A percentile compares a stretch with the other conserved stretches of the same genome.
Evolutionary conservation across 2,113 vertebrate genomes (phyloP).

Genomic region (Motacilla tschutschensis): DNA sequence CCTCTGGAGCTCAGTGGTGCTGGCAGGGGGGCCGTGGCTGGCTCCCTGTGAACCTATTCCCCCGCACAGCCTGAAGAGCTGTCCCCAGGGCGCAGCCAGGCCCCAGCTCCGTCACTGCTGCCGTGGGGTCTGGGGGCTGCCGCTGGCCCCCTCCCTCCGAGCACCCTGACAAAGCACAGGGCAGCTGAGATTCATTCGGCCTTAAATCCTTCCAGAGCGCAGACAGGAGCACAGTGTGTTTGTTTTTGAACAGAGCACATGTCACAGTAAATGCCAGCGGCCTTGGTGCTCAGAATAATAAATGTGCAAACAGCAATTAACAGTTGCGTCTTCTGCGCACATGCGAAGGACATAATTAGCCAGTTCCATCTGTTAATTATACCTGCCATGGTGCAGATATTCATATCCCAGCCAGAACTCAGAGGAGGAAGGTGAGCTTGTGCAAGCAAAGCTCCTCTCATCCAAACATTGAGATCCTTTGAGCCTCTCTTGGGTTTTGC

Average conservation of each 20-base stretch:
- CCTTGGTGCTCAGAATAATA: conserved; percentile 45
- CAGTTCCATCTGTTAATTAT: conserved; percentile 72
- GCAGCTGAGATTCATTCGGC: background rate
- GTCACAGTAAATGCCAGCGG: conserved; percentile 37
- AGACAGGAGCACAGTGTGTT: conserved; percentile 31
- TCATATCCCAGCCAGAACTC: conserved; percentile 50
- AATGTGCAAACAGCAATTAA: conserved; percentile 68
- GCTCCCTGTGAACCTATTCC: accelerated
- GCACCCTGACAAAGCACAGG: background rate
- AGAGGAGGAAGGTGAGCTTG: conserved; percentile 42
- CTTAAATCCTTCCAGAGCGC: background rate
- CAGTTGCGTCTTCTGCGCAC: conserved; percentile 54
- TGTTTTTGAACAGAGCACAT: conserved; percentile 46
- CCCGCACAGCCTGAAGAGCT: accelerated
- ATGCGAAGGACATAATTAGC: conserved; percentile 68
- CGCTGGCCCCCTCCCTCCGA: accelerated
- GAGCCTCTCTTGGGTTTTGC: background rate
- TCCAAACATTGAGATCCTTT: background rate
- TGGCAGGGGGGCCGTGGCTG: background rate
- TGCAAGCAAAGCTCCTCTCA: conserved; percentile 25
- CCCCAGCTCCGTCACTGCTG: accelerated
- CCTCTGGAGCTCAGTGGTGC: background rate
- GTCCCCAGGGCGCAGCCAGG: accelerated
- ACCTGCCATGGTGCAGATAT: conserved; percentile 61
- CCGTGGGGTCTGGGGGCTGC: background rate